Conservation (phyloP, 2,113 vertebrate genomes). For the Calypte anna region DNA sequence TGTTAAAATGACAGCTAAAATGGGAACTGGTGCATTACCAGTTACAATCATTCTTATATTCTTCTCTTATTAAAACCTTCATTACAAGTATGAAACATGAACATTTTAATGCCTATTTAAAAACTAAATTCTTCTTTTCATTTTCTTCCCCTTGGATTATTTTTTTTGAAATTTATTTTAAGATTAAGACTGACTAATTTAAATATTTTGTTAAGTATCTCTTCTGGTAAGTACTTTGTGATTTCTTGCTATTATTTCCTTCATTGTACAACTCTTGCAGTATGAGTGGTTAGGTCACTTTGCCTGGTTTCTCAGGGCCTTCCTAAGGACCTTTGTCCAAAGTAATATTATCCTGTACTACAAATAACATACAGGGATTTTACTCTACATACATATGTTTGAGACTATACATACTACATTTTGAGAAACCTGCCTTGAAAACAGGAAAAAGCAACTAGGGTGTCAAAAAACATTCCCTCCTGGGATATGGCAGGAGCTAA, state of each 20-base stretch:
- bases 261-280: accelerated
- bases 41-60: constrained; percentile 33
- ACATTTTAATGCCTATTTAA: constrained; percentile 59
- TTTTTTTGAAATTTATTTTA: not conserved
- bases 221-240: not conserved
- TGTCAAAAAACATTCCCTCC: not conserved
- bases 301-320: not conserved
- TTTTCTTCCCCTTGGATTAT: constrained; percentile 38
- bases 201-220: not conserved
- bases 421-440: not conserved
- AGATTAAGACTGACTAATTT: constrained; percentile 34
- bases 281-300: not conserved
- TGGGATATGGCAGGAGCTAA: not conserved
- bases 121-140: constrained; percentile 8
- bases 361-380: not conserved
- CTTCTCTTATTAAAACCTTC: constrained; percentile 49
- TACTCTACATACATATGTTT: not conserved
- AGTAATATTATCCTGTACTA: too few relatives aligned
- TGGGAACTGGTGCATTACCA: constrained; percentile 17
- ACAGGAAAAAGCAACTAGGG: not conserved
- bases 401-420: not conserved
- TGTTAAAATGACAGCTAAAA: constrained; percentile 60
- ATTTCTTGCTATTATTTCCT: not conserved
- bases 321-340: not conserved
- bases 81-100: constrained; percentile 52